These are phyloP conservation scores for Capreolus pygargus DNA, from an alignment of 2,113 vertebrate species.

Conservation along the genomic window DNA sequence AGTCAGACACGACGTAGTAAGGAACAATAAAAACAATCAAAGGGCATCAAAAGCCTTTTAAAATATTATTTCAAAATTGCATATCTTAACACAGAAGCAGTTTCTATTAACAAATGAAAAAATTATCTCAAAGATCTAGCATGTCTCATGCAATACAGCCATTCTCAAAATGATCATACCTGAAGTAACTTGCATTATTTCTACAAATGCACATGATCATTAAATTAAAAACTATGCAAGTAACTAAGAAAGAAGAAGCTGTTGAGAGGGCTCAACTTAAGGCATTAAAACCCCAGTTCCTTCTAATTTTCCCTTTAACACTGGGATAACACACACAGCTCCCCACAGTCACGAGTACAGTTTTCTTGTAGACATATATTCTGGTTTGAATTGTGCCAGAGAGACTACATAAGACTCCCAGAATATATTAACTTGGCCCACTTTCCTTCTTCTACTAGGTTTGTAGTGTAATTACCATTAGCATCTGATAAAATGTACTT, in stretches of 20 bases:
- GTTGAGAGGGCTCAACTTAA: neutral
- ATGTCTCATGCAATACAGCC: neutral
- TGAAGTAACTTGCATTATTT: neutral
- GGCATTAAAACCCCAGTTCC: neutral
- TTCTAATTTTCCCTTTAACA: neutral
- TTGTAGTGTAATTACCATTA: constrained; percentile 13
- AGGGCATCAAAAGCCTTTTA: neutral
- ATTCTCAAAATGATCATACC: neutral
- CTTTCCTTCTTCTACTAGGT: neutral
- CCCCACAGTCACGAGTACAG: neutral
- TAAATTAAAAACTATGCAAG: neutral
- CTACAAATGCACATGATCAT: neutral
- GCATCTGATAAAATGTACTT: constrained; percentile 20
- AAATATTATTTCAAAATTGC: neutral
- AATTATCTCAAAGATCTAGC: neutral
- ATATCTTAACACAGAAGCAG: neutral
- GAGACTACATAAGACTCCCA: constrained; percentile 6
- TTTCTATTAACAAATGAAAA: neutral
- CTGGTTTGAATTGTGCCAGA: constrained; percentile 21
- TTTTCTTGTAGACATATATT: constrained; percentile 18
- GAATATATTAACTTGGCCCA: neutral
- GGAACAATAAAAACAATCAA: neutral
- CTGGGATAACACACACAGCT: neutral
- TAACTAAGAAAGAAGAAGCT: neutral
- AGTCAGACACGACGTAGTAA: neutral